Conservation (phyloP, 2,888 invertebrate genomes). For the Volucella bombylans region DNA sequence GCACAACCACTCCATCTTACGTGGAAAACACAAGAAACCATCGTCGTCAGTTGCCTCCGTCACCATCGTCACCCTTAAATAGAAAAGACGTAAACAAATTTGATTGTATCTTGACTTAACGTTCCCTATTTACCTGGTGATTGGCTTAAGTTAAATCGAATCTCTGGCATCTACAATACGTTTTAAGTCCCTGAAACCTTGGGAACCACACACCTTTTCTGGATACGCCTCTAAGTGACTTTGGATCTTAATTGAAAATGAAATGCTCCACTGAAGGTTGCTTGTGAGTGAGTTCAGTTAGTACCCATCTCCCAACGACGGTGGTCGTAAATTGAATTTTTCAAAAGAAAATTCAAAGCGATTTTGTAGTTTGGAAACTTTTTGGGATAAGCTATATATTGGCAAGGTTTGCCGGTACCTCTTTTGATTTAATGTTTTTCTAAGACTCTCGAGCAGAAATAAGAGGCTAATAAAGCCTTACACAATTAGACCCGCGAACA, state of each 20-base stretch:
- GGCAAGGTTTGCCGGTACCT: too few relatives aligned
- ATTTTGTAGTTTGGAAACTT: not conserved
- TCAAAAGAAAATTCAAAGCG: not conserved
- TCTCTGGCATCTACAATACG: not conserved
- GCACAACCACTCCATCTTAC: not conserved
- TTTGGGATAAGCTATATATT: not conserved
- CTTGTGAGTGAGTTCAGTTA: too few relatives aligned
- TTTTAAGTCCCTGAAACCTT: slow-evolving; percentile 2
- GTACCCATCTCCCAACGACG: too few relatives aligned
- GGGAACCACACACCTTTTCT: not conserved
- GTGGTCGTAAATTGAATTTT: too few relatives aligned
- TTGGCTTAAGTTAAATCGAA: slow-evolving; percentile 40
- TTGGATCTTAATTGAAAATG: slow-evolving; percentile 11
- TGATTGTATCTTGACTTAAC: slow-evolving; percentile 33
- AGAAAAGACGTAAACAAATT: slow-evolving; percentile 25
- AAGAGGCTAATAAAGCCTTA: too few relatives aligned
- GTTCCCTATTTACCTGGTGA: slow-evolving; percentile 33
- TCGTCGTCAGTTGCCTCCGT: not conserved
- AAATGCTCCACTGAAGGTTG: not conserved
- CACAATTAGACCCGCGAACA: too few relatives aligned
- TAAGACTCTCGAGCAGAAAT: not conserved
- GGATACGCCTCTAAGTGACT: not conserved
- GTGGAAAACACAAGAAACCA: not conserved
- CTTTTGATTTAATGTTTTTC: too few relatives aligned
- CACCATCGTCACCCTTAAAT: not conserved